Evolutionary conservation across 2,888 invertebrate species (phyloP), one percentile per base, ranked within the genome.

Genomic region (Magallana nippona): DNA sequence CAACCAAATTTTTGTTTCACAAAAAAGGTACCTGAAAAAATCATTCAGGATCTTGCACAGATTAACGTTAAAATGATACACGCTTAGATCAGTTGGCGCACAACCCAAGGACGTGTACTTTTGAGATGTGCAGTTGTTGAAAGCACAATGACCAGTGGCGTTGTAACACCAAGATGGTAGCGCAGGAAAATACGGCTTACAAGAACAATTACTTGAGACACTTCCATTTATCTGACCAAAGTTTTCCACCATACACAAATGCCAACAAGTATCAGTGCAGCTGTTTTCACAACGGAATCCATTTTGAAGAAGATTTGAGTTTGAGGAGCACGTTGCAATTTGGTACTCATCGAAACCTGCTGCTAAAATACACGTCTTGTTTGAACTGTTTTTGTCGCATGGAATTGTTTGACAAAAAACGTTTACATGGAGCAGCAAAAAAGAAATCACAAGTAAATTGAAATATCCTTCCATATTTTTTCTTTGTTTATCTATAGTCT

Each of bases 241-340:
- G 1, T 71, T 71, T 3, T 71, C 71, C 22, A 71, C 15, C 71
- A 71, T 71, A 71, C 71, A 71, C 71, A 71, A 32, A 71, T 71
- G 71, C 71, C 71, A 71, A 10, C 71, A 71, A 27, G 71, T 15
- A 71, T 27, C 22, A 5, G 71, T 71, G 15, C 71, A 71, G 22
- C 32, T 71, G 32, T 71, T 13, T 22, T 71, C 71, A 22, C 71
- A 71, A 8, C 32, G 71, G 71, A 71, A 71, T 32, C 71, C 71
- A 5, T 10, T 10, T 1, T 13, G 63, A 15, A 27, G 27, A 22
- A 71, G 27, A 10, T 27, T 32, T 5, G 10, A 1, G 32, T 71
- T 71, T 13, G 63, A 71, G 27, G 63, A 27, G 32, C 71, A 71
- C 15, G 13, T 71, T 27, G 71, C 71, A 13, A 71, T 15, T 13